phyloP scores from a whole-genome alignment of 2,888 invertebrate genomes.

The Sturmia bella region DNA sequence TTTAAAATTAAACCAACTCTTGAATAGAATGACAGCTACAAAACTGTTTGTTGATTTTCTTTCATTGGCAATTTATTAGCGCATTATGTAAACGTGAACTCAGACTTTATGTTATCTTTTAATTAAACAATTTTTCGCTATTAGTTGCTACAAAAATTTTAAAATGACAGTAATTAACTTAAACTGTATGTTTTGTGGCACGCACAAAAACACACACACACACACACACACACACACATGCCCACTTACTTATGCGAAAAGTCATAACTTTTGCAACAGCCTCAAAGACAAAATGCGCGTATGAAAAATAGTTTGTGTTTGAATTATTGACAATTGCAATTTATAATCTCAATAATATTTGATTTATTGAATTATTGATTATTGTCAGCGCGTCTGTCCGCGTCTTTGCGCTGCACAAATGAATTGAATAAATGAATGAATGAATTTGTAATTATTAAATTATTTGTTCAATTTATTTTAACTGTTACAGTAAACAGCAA shows the following conservation, averaged over 20 bases:
- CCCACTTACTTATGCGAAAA: too few relatives aligned
- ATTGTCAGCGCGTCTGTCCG: conserved; percentile 7
- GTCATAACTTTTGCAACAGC: background rate
- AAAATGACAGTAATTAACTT: conserved; percentile 33
- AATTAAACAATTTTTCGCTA: background rate
- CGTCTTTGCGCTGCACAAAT: conserved; percentile 19
- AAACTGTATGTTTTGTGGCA: conserved; percentile 17
- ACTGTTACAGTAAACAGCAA: background rate
- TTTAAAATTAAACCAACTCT: too few relatives aligned
- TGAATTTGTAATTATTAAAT: conserved; percentile 51
- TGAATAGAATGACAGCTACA: too few relatives aligned
- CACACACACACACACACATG: too few relatives aligned
- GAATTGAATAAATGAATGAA: conserved; percentile 56
- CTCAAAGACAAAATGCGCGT: conserved; percentile 22
- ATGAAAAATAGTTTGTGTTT: conserved; percentile 39
- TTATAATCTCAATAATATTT: conserved; percentile 40
- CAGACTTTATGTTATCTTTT: background rate
- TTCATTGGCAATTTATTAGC: too few relatives aligned
- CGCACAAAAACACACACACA: background rate
- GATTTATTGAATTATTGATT: conserved; percentile 51
- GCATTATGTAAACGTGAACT: too few relatives aligned
- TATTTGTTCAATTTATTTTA: conserved; percentile 54
- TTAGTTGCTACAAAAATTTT: background rate
- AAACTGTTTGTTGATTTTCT: too few relatives aligned
- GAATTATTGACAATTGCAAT: conserved; percentile 44